Base-by-base conservation (phyloP, 2,113 vertebrate genomes). In the Rhombomys opimus region DNA sequence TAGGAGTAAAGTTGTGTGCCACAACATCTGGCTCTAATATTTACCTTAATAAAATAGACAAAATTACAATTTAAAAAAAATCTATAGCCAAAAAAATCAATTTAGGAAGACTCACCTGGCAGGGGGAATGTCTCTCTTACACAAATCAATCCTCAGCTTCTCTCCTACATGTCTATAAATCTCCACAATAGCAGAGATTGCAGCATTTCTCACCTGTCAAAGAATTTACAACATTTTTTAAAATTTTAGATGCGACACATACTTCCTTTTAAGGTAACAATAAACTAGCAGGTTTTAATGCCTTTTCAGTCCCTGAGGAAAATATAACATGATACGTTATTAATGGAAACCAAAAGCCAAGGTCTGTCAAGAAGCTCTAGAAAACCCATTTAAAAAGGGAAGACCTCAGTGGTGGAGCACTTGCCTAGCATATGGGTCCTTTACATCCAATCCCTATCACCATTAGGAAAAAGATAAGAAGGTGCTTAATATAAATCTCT, bases 81-180 rank as follows among this genome's bases (percentile, higher is more conserved):
- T 17, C 70, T 65, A 17, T 63, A 2, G 95, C 23, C 23, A 52
- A 92, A 25, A 38, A 78, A 93, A 57, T 73, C 72, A 94, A 63
- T 73, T 92, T 72, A 96, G 78, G 20, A 76, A 86, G 68, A 98
- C 99, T 99, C 97, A 99, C 99, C 99, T 98, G 94, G 99, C 99
- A 96, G 99, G 98, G 65, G 99, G 98, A 97, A 99, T 98, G 96
- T 99, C 99, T 98, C 99, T 99, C 96, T 99, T 99, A 6, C 54
- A 98, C 95, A 99, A 98, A 96, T 99, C 99, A 90, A 97, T 87
- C 96, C 99, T 98, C 84, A 99, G 99, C 98, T 98, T 99, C 92
- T 99, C 99, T 93, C 99, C 99, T 52, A 99, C 99, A 90, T 99
- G 98, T 94, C 99, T 99, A 96, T 99, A 99, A 96, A 99, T 98